phyloP scores from a whole-genome alignment of 1,140 invertebrate genomes.

The Rhizoglyphus robini region DNA sequence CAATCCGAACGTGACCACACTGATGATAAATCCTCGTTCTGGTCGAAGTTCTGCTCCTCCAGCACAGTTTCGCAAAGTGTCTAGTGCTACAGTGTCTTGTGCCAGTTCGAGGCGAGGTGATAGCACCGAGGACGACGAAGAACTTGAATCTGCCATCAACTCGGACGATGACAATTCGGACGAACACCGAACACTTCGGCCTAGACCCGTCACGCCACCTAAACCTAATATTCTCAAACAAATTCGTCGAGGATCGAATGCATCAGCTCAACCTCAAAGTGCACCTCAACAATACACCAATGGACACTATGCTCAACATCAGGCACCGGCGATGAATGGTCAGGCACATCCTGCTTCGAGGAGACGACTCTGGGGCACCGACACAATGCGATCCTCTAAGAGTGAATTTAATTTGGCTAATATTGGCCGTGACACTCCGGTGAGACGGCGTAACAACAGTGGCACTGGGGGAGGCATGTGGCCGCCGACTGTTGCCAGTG shows the following conservation, averaged over 20 bases:
- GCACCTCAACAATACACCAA: neutral
- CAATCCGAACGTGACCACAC: neutral
- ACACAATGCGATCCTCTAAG: slow-evolving; percentile 21
- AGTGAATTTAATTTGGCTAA: slow-evolving; percentile 26
- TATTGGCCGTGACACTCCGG: slow-evolving; percentile 21
- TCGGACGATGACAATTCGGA: slow-evolving; percentile 4
- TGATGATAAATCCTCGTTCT: slow-evolving; percentile 14
- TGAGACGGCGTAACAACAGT: slow-evolving; percentile 10
- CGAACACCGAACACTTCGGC: neutral
- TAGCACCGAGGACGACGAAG: slow-evolving; percentile 22
- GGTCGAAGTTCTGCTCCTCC: slow-evolving; percentile 21
- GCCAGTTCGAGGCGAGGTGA: neutral
- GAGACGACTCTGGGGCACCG: slow-evolving; percentile 19
- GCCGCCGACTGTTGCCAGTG: neutral
- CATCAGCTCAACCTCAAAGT: neutral
- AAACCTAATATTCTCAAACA: slow-evolving; percentile 24
- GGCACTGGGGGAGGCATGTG: neutral
- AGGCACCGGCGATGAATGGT: neutral
- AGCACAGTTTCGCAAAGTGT: slow-evolving; percentile 11
- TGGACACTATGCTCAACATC: slow-evolving; percentile 1
- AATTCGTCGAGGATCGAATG: slow-evolving; percentile 22
- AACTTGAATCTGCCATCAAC: neutral
- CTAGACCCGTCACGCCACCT: slow-evolving; percentile 21
- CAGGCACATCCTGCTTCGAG: neutral
- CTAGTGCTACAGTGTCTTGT: neutral